Evolutionary conservation across 2,888 invertebrate genomes (phyloP), one percentile per base, ranked within the genome.

Genomic region (Drosophila nr. perissopoda): DNA sequence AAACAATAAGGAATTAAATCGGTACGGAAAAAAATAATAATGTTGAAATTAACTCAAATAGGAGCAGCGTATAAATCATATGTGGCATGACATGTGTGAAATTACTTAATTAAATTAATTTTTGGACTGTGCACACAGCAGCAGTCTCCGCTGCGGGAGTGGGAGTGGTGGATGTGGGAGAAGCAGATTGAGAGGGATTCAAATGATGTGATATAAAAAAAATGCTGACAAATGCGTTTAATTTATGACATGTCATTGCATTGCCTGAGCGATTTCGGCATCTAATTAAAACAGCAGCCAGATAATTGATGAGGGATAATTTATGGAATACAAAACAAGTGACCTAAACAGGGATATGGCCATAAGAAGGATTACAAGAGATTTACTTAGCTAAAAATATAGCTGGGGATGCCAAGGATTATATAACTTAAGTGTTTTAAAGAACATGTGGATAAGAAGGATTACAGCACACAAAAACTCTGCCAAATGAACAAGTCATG

Each of bases 91-190:
- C 89, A 86, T 83, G 83, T 80, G 82, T 83, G 78, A 83, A 86
- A 80, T 78, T 84, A 84, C 84, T 88, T 86, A 89, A 83, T 83
- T 80, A 78, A 83, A 83, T 83, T 88, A 85, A 84, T 81, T 86
- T 82, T 75, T 63, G 66, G 51, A 73, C 61, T 68, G 57, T 58
- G 58, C 69, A 48, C 65, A 11, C 33, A 33, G 33, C 33, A 33
- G 33, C 33, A 33, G 33, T 11, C 33, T 11, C 0, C 33, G 33
- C 33, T 33, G 33, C 11, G 10, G 33, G 33, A 33, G 31, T 31
- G 31, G 1, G 33, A 33, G 4, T 33, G 33, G 10, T 31, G 10
- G 10, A 10, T 33, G 33, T 33, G 33, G 52, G 13, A 11, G 25
- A 40, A 4, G 0, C 18, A 53, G n/a, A 33, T 11, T 21, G 21